A percentile compares a stretch with the other conserved stretches of the same genome.
Conservation (phyloP, 2,888 invertebrate genomes). For the Eupeodes luniger region DNA sequence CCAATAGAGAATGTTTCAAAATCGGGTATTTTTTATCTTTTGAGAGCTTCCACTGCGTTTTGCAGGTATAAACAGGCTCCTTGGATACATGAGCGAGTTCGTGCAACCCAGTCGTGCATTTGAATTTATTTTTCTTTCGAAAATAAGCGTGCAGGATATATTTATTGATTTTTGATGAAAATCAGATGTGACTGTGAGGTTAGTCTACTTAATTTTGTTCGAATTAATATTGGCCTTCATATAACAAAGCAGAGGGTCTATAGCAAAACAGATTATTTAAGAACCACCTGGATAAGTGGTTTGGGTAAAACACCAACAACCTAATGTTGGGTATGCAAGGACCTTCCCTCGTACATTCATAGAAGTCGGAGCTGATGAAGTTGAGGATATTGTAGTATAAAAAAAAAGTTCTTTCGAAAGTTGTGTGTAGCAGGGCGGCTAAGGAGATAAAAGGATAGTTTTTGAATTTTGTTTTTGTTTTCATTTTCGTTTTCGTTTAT, state of each 20-base stretch:
- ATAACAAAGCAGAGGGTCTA: not conserved
- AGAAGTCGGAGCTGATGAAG: not conserved
- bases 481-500: not conserved
- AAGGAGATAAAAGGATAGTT: constrained; percentile 39
- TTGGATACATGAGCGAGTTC: no score
- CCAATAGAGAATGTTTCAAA: no score
- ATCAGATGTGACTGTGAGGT: constrained; percentile 3
- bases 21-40: no score
- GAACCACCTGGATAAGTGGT: not conserved
- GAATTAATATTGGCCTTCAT: constrained; percentile 26
- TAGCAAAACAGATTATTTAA: no score
- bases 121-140: not conserved
- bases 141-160: not conserved
- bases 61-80: no score
- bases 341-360: no score
- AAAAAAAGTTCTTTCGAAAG: not conserved
- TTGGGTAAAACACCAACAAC: no score
- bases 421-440: not conserved
- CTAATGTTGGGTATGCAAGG: not conserved
- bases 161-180: constrained; percentile 27
- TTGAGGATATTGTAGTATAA: not conserved
- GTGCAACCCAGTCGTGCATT: not conserved
- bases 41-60: no score
- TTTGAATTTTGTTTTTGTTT: constrained; percentile 18
- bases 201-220: constrained; percentile 1